Conservation (phyloP, 2,797 vertebrate species). For the Eospalax fontanierii region DNA sequence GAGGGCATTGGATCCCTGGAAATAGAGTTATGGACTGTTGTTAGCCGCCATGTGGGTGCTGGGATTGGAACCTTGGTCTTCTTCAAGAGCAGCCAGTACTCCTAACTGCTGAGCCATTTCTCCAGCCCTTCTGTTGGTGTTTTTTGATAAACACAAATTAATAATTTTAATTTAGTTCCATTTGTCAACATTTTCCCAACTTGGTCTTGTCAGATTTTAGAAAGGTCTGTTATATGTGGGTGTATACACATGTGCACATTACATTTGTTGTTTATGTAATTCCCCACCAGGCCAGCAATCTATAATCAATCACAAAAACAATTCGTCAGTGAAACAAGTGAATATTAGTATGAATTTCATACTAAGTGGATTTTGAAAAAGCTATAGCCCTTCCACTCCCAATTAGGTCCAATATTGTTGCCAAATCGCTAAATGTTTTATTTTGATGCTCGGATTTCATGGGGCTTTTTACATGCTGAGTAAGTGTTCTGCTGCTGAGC, state of each 20-base stretch:
- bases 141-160: conserved; percentile 29
- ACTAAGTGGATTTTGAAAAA: not conserved
- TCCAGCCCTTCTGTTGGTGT: not conserved
- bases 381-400: not conserved
- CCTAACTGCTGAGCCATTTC: too few relatives aligned
- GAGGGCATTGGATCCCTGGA: too few relatives aligned
- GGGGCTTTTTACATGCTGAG: not conserved
- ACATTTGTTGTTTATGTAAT: not conserved
- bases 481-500: not conserved
- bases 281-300: not conserved
- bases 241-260: not conserved
- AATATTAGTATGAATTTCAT: not conserved
- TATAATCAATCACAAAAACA: not conserved
- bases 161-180: conserved; percentile 2
- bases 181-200: not conserved
- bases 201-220: not conserved
- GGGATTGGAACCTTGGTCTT: too few relatives aligned
- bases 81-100: too few relatives aligned
- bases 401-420: conserved; percentile 4
- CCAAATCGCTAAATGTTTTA: not conserved
- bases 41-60: too few relatives aligned
- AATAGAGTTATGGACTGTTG: too few relatives aligned
- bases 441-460: not conserved
- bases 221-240: not conserved
- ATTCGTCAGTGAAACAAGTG: conserved; percentile 17